Percentiles rank a stretch among this genome's conserved stretches.
Conservation (phyloP, 2,113 vertebrate species). For the Uria aalge region DNA sequence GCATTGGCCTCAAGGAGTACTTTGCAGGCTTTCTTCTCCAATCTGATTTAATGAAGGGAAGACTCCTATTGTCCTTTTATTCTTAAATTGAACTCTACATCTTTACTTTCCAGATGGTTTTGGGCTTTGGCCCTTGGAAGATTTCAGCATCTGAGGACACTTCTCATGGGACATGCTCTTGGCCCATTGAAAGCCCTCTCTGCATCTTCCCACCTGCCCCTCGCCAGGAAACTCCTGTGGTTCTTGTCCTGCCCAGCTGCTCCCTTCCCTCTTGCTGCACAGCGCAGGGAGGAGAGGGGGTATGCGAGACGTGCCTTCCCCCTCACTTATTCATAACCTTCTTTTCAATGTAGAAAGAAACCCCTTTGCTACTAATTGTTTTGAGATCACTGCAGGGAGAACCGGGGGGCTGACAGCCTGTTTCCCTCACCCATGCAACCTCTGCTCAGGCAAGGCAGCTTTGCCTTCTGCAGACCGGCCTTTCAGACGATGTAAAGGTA, state of each 20-base stretch:
- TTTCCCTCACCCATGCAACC: neutral
- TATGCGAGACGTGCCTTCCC: neutral
- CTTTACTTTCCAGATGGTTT: neutral
- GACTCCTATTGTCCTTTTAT: neutral
- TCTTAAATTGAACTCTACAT: neutral
- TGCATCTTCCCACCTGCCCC: neutral
- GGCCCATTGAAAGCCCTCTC: neutral
- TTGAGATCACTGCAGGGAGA: neutral
- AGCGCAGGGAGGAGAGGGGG: neutral
- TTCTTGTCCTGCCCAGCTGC: neutral
- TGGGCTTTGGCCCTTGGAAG: neutral
- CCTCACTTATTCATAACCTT: neutral
- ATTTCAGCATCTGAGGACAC: neutral
- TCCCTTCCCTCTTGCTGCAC: neutral
- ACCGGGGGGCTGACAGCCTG: accelerated
- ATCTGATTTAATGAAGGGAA: neutral
- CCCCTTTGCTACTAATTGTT: neutral
- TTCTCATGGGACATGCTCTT: neutral
- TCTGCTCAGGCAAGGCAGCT: neutral
- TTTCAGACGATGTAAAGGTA: neutral
- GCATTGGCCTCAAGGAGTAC: neutral
- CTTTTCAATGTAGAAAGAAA: neutral
- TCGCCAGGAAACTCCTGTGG: neutral
- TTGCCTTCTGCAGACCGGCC: neutral
- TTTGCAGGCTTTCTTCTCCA: neutral